Percentiles rank a stretch among this genome's conserved stretches.
phyloP scores from a whole-genome alignment of 2,797 vertebrate species.

The Molossus alvarezi region DNA sequence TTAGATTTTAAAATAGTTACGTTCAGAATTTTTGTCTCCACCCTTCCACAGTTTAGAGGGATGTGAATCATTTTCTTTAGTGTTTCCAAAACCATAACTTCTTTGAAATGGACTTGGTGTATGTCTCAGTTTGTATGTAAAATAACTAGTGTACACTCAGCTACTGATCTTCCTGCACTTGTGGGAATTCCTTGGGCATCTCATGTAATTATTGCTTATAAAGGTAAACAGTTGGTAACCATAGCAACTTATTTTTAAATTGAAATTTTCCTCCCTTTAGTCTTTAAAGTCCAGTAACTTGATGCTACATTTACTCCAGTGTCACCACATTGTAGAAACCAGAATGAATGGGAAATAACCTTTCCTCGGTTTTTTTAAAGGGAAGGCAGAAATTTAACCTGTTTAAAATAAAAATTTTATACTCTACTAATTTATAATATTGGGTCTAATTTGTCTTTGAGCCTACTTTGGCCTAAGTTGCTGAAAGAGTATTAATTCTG shows the following conservation, averaged over 20 bases:
- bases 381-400: slow-evolving; percentile 15
- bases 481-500: slow-evolving; percentile 45
- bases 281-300: slow-evolving; percentile 78
- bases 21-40: slow-evolving; percentile 87
- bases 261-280: slow-evolving; percentile 57
- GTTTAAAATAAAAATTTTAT: slow-evolving; percentile 48
- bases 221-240: slow-evolving; percentile 88
- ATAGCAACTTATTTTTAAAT: slow-evolving; percentile 85
- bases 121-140: slow-evolving; percentile 84
- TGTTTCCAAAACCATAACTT: slow-evolving; percentile 86
- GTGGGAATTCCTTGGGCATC: slow-evolving; percentile 85
- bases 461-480: neutral
- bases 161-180: slow-evolving; percentile 80
- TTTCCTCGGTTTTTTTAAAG: slow-evolving; percentile 67
- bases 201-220: slow-evolving; percentile 82
- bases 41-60: slow-evolving; percentile 86
- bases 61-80: slow-evolving; percentile 88
- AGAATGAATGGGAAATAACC: slow-evolving; percentile 51
- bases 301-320: slow-evolving; percentile 55
- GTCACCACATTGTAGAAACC: slow-evolving; percentile 59
- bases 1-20: slow-evolving; percentile 89
- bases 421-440: slow-evolving; percentile 43
- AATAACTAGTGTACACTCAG: slow-evolving; percentile 81
- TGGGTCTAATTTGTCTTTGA: slow-evolving; percentile 15
- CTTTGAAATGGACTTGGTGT: slow-evolving; percentile 81